These are phyloP conservation scores for Contarinia nasturtii DNA, from an alignment of 1,140 invertebrate genomes.

Conservation along the genomic window DNA sequence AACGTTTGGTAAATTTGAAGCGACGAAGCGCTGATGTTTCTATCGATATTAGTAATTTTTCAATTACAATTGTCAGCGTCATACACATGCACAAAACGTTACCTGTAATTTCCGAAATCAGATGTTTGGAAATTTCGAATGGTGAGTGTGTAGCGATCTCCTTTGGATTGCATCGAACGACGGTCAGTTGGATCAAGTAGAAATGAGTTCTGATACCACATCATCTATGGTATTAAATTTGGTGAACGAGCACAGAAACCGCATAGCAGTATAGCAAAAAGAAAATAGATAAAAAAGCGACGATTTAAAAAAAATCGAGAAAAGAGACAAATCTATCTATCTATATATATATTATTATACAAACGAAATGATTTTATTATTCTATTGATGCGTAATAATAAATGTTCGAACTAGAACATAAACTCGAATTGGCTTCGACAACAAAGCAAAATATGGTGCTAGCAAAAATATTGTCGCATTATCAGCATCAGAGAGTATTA, in stretches of 20 bases:
- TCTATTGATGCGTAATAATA: background rate
- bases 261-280: background rate
- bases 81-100: background rate
- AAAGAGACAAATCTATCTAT: background rate
- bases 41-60: no score
- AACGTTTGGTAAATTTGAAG: no score
- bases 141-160: slow-evolving; percentile 31
- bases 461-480: no score
- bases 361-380: background rate
- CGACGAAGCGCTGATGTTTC: no score
- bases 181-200: slow-evolving; percentile 32
- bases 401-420: no score
- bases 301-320: background rate
- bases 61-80: no score
- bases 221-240: slow-evolving; percentile 18
- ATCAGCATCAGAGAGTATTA: no score
- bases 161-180: slow-evolving; percentile 29
- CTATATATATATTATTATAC: background rate
- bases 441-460: no score
- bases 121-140: slow-evolving; percentile 31
- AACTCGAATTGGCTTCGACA: no score
- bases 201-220: slow-evolving; percentile 37
- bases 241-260: slow-evolving; percentile 3
- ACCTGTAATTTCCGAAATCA: slow-evolving; percentile 34
- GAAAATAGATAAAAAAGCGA: background rate